phyloP scores from a whole-genome alignment of 2,113 vertebrate species.

The Pterocles gutturalis region DNA sequence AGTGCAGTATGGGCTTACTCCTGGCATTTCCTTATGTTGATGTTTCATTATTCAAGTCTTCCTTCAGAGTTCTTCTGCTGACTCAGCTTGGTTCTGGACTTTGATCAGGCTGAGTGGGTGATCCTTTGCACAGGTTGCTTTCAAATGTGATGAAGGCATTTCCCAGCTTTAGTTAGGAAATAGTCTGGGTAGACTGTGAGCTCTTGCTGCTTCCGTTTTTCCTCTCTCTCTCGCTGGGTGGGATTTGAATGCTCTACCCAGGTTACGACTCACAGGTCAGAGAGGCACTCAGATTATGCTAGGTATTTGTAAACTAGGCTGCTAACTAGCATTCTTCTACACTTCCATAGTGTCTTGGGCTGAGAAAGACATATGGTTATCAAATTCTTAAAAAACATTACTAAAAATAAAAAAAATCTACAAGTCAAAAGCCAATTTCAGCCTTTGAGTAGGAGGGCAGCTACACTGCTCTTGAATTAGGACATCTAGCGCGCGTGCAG shows the following conservation, averaged over 20 bases:
- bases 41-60: background rate
- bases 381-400: background rate
- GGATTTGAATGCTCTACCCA: background rate
- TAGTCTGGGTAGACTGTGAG: background rate
- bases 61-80: background rate
- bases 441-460: background rate
- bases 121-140: background rate
- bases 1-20: background rate
- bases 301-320: background rate
- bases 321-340: background rate
- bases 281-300: background rate
- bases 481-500: background rate
- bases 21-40: background rate
- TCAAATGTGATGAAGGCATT: background rate
- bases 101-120: background rate
- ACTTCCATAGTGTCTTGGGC: background rate
- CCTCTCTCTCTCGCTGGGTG: background rate
- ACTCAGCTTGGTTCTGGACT: background rate
- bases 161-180: background rate
- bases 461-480: background rate
- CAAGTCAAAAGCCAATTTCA: background rate
- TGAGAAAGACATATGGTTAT: background rate
- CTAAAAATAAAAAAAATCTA: background rate
- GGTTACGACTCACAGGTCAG: background rate
- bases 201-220: background rate